Evolutionary conservation across 2,113 vertebrate genomes (phyloP).

Genomic region (Astur gentilis): DNA sequence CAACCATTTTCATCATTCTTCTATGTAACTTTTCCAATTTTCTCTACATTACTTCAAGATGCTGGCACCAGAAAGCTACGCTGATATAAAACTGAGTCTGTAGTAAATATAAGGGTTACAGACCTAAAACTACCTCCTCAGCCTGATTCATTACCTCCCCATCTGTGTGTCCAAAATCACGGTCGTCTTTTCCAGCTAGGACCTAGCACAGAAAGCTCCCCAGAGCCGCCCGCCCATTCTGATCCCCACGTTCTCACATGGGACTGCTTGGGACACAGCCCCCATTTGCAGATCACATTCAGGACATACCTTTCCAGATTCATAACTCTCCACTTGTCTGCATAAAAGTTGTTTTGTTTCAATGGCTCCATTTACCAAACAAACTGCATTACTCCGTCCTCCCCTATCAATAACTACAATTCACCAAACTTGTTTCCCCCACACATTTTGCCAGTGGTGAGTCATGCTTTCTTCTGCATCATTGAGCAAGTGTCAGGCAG

Average conservation of each 20-base stretch:
- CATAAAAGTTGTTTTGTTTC: not conserved
- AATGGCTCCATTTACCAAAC: not conserved
- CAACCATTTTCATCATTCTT: not conserved
- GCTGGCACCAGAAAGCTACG: not conserved
- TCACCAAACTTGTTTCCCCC: not conserved
- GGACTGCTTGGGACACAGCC: not conserved
- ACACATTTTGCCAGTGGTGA: not conserved
- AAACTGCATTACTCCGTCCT: not conserved
- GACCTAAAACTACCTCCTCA: not conserved
- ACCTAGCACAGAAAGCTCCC: not conserved
- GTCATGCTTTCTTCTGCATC: not conserved
- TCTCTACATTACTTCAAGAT: not conserved
- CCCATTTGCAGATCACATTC: not conserved
- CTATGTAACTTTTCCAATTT: not conserved
- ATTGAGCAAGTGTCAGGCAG: not conserved
- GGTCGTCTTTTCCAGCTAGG: not conserved
- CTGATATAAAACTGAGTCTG: not conserved
- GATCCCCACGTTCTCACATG: not conserved
- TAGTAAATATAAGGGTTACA: not conserved
- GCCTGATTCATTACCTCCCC: not conserved
- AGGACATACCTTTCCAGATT: not conserved
- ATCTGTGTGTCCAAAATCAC: not conserved
- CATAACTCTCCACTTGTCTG: not conserved
- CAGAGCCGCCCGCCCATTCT: not conserved
- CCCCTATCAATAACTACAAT: not conserved